A percentile compares a stretch with the other conserved stretches of the same genome.
These are phyloP conservation scores for Saturnia japonica DNA, from an alignment of 2,888 invertebrate species.

Conservation along the genomic window DNA sequence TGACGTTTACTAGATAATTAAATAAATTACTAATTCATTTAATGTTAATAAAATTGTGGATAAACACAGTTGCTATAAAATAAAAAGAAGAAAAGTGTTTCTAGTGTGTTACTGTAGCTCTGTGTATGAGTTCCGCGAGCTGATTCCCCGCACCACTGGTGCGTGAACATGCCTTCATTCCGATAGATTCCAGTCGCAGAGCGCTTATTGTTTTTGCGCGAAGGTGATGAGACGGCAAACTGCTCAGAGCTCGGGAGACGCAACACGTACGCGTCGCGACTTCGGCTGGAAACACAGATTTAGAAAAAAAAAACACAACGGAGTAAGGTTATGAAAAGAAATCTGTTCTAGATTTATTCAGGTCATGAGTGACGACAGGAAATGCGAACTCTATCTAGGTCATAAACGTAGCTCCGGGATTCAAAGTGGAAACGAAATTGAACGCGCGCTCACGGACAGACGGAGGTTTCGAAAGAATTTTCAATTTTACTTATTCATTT, in stretches of 20 bases:
- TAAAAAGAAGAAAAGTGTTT: background rate
- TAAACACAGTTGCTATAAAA: too few species aligned
- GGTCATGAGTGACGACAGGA: constrained; percentile 4
- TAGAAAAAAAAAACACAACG: background rate
- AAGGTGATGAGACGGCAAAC: constrained; percentile 8
- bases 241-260: constrained; percentile 1
- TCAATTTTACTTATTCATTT: constrained; percentile 6
- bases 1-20: too few species aligned
- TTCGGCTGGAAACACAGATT: background rate
- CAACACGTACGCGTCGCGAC: background rate
- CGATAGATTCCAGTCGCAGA: constrained; percentile 21
- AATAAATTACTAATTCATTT: too few species aligned
- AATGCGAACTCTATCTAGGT: constrained; percentile 5
- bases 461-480: background rate
- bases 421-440: constrained; percentile 15
- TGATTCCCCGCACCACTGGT: constrained; percentile 33
- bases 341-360: constrained; percentile 17
- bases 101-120: background rate
- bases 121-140: background rate
- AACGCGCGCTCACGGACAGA: background rate
- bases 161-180: constrained; percentile 27
- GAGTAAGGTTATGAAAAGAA: background rate
- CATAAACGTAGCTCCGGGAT: background rate
- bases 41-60: too few species aligned
- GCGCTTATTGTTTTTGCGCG: constrained; percentile 12